Conservation (phyloP, 1,140 invertebrate genomes). For the Battus philenor region DNA sequence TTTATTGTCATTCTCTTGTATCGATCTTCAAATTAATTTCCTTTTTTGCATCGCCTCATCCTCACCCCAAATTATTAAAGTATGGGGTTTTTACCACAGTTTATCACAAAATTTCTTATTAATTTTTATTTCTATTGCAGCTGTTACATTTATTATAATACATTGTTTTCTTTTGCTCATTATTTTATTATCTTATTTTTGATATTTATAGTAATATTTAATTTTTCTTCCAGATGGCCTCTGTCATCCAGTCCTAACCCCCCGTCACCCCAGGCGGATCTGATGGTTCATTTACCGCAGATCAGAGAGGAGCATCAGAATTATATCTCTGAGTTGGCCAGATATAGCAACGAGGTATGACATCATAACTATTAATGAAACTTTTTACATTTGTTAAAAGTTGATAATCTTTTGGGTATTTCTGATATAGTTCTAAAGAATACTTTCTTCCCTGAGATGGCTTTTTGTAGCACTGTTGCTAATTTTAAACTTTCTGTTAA, state of each 20-base stretch:
- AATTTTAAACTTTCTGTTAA: too few relatives aligned
- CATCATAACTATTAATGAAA: too few relatives aligned
- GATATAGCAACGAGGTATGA: conserved; percentile 94
- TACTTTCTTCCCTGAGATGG: too few relatives aligned
- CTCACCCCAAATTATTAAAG: neutral
- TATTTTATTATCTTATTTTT: neutral
- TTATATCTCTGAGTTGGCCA: conserved; percentile 97
- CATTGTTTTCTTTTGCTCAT: neutral
- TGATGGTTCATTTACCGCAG: conserved; percentile 96
- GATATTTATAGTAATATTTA: neutral
- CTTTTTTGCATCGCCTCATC: too few relatives aligned
- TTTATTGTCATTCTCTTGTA: too few relatives aligned
- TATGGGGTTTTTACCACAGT: too few relatives aligned
- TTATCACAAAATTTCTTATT: neutral
- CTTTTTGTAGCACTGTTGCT: too few relatives aligned
- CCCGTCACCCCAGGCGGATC: conserved; percentile 94
- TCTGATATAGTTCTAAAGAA: too few relatives aligned
- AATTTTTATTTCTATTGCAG: neutral
- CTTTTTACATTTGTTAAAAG: neutral
- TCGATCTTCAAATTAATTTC: too few relatives aligned
- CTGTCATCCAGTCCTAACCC: conserved; percentile 86
- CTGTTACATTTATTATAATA: too few relatives aligned
- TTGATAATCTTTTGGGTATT: conserved; percentile 2
- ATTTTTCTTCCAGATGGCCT: conserved; percentile 86
- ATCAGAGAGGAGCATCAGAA: conserved; percentile 98